Evolutionary conservation across 2,888 invertebrate species (phyloP).

Genomic region (Aporophyla nigra): DNA sequence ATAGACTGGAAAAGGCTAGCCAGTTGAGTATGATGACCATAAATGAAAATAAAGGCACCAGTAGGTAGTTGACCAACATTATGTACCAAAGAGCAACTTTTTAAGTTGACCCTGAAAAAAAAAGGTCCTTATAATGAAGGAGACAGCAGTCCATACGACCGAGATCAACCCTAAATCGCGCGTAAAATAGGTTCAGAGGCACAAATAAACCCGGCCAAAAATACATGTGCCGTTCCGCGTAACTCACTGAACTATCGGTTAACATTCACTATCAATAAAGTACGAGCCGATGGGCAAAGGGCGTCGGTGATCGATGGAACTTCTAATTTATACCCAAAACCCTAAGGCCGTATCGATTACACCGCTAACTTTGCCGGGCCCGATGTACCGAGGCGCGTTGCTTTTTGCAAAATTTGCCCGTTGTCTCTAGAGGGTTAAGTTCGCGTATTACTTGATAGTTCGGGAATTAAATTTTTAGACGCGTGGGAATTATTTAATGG

Average conservation of each 20-base stretch:
- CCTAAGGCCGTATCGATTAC: conserved; percentile 91
- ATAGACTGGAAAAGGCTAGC: no score
- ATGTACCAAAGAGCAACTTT: not conserved
- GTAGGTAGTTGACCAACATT: not conserved
- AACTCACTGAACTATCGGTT: conserved; percentile 84
- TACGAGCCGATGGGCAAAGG: conserved; percentile 89
- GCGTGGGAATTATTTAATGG: conserved; percentile 65
- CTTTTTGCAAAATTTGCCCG: conserved; percentile 85
- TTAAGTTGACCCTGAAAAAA: conserved; percentile 22
- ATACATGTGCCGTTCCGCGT: conserved; percentile 74
- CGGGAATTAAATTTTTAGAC: conserved; percentile 67
- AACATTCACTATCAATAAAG: conserved; percentile 89
- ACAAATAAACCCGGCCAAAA: conserved; percentile 70
- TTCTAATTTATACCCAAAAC: conserved; percentile 90
- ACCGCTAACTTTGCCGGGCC: conserved; percentile 81
- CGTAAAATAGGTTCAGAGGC: conserved; percentile 57
- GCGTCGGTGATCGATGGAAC: conserved; percentile 89
- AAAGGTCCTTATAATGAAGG: conserved; percentile 6
- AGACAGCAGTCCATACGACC: conserved; percentile 39
- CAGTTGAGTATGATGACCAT: no score
- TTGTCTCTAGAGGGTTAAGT: conserved; percentile 80
- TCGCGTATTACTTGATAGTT: conserved; percentile 65
- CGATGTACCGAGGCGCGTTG: conserved; percentile 74
- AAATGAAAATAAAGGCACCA: no score
- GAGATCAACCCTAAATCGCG: conserved; percentile 57